Conservation (phyloP, 1,140 invertebrate genomes). For the Eubasilissa regina region DNA sequence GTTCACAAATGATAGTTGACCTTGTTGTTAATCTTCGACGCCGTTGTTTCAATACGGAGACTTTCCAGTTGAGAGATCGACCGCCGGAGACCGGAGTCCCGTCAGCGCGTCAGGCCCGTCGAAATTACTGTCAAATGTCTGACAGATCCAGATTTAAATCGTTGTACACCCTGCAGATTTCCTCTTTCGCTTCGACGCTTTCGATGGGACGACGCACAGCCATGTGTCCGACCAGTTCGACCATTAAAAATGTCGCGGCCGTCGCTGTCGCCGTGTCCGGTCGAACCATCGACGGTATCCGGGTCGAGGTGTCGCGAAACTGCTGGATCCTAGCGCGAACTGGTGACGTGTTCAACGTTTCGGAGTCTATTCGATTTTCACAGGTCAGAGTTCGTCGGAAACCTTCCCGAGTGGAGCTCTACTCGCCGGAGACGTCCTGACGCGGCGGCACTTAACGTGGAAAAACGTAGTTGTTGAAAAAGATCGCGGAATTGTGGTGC, state of each 20-base stretch:
- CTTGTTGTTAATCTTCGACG: too few species aligned
- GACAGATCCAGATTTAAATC: slow-evolving; percentile 11
- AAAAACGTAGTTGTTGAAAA: slow-evolving; percentile 6
- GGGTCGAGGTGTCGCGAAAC: too few species aligned
- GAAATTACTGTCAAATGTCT: slow-evolving; percentile 7
- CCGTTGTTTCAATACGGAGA: too few species aligned
- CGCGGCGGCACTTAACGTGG: background rate
- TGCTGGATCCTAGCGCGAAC: too few species aligned
- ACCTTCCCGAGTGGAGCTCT: too few species aligned
- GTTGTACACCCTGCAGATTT: slow-evolving; percentile 9
- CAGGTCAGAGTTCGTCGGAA: too few species aligned
- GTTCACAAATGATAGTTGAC: too few species aligned
- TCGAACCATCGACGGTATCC: too few species aligned
- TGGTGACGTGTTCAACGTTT: background rate
- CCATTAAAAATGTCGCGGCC: background rate
- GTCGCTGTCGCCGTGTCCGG: background rate
- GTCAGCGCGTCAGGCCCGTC: background rate
- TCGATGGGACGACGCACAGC: background rate
- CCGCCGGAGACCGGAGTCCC: background rate
- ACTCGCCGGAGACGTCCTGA: too few species aligned
- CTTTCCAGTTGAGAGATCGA: too few species aligned
- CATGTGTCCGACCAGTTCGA: background rate
- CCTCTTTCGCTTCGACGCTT: slow-evolving; percentile 6
- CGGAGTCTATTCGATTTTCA: background rate
- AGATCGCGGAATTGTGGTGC: background rate